Conservation (phyloP, 2,888 invertebrate genomes). For the Diadromus collaris region DNA sequence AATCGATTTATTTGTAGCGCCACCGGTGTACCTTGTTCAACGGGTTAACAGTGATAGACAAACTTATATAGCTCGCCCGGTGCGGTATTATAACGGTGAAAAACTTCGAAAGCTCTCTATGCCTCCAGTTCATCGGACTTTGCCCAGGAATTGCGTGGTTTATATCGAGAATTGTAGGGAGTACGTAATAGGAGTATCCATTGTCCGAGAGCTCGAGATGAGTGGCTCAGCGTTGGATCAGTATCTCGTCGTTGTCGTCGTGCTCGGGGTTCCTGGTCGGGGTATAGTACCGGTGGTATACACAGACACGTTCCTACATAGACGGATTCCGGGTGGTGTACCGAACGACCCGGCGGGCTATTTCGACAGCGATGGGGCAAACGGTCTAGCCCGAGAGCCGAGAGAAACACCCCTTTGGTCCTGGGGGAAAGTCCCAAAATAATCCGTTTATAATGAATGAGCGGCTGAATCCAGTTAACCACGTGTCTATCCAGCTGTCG, state of each 20-base stretch:
- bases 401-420: background rate
- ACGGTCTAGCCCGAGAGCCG: background rate
- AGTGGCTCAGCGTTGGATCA: slow-evolving; percentile 15
- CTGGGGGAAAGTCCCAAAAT: slow-evolving; percentile 31
- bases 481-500: slow-evolving; percentile 47
- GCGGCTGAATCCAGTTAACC: slow-evolving; percentile 46
- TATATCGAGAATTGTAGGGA: background rate
- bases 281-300: too few species aligned
- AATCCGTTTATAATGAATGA: slow-evolving; percentile 45
- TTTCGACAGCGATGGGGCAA: slow-evolving; percentile 2
- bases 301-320: background rate
- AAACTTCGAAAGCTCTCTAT: slow-evolving; percentile 18
- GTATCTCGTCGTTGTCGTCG: slow-evolving; percentile 25
- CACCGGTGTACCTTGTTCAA: slow-evolving; percentile 9
- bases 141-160: slow-evolving; percentile 25
- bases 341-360: background rate
- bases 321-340: background rate
- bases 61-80: background rate
- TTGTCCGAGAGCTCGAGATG: slow-evolving; percentile 20
- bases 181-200: slow-evolving; percentile 25
- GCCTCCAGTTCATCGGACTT: background rate
- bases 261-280: slow-evolving; percentile 16
- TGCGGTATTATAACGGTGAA: background rate
- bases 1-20: slow-evolving; percentile 39
- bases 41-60: background rate